Evolutionary conservation across 2,888 invertebrate genomes (phyloP), one percentile per base, ranked within the genome.

Genomic region (Herminia tarsipennalis): DNA sequence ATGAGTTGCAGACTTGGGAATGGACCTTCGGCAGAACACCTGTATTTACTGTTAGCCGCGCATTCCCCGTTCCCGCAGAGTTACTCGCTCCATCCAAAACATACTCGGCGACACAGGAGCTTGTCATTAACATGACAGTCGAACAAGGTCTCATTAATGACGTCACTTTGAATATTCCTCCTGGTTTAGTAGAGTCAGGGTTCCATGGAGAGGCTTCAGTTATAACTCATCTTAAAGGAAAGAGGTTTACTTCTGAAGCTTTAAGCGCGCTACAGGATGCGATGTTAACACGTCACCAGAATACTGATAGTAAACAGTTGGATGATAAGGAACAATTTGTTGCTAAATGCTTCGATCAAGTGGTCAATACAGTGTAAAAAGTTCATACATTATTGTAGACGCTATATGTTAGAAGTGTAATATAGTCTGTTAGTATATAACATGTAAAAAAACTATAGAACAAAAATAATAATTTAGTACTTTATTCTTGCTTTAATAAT

Each of bases 21-120:
- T 98, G 98, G 98, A 94, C 95, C 53, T 96, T 93, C 78, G 98
- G 98, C 1, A 95, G 94, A 77, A 97, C 98, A 0, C 98, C 98
- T 0, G 94, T 94, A 58, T 98, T 98, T 82, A 93, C 93, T 0
- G 94, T 97, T 10, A 93, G 93, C 47, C 93, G 94, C 21, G 83
- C 93, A 0, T 93, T 95, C 76, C 92, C 93, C 3, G 92, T 95
- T 2, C 94, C 94, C 0, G 76, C 82, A 0, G 89, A 88, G 49
- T 74, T 93, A n/a, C 78, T 92, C 8, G 83, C 85, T 0, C 87
- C 83, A 2, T 81, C 80, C 60, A 88, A 73, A 52, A 76, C 76
- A 1, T 88, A 84, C 73, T 70, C 79, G 0, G 78, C 87, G 1
- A 81, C 80, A 52, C 88, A 93, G 58, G 93, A 93, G 52, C 78